Conservation (phyloP, 2,797 vertebrate genomes). For the Trematomus bernacchii region DNA sequence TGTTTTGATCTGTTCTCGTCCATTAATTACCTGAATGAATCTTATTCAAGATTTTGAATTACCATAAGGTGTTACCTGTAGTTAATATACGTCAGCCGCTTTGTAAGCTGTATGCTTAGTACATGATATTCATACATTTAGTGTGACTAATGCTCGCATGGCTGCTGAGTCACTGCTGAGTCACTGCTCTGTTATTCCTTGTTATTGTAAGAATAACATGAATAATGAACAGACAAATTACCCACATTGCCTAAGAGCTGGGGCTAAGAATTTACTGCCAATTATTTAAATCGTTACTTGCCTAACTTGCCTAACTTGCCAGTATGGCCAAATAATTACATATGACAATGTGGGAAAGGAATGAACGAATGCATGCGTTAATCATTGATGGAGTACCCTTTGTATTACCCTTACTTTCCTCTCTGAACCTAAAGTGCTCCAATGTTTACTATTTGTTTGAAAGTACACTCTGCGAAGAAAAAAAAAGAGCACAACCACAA, state of each 20-base stretch:
- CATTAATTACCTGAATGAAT: constrained; percentile 37
- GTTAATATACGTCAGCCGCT: neutral
- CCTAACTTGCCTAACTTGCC: neutral
- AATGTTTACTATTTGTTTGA: too few species aligned
- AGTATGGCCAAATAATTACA: too few species aligned
- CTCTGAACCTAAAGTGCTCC: neutral
- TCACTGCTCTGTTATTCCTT: constrained; percentile 4
- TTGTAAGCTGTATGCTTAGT: neutral
- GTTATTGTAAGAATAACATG: neutral
- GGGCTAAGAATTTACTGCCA: neutral
- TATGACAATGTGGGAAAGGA: neutral
- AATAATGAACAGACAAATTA: neutral
- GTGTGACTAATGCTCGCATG: constrained; percentile 4
- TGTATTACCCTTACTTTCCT: too few species aligned
- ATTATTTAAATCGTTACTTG: neutral
- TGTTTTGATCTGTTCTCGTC: constrained; percentile 50
- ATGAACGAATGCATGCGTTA: neutral
- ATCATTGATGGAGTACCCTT: too few species aligned
- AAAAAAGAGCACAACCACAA: too few species aligned
- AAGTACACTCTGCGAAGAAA: too few species aligned
- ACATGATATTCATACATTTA: neutral
- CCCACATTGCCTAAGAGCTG: neutral
- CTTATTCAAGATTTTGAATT: constrained; percentile 12
- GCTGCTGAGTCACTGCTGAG: constrained; percentile 14
- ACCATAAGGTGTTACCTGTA: neutral